phyloP scores from a whole-genome alignment of 2,113 vertebrate species.

The Laticauda laticaudata region DNA sequence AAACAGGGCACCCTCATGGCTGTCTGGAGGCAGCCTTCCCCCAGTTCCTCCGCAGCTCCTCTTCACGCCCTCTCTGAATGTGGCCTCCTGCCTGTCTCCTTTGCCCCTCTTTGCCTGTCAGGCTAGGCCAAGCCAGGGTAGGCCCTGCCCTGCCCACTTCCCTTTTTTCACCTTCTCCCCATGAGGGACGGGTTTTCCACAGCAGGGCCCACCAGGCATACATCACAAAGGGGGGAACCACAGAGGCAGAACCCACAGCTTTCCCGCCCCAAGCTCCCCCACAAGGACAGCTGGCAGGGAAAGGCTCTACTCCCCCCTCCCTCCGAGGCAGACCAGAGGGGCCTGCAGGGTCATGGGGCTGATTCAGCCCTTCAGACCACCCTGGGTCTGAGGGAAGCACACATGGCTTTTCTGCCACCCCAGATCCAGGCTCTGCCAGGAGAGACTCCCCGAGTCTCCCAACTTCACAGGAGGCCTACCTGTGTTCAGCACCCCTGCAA shows the following conservation, averaged over 20 bases:
- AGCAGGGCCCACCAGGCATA: background rate
- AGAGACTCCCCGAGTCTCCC: background rate
- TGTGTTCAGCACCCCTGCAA: conserved; percentile 73
- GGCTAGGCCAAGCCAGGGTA: background rate
- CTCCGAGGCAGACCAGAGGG: background rate
- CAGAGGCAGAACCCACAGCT: background rate
- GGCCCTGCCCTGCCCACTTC: background rate
- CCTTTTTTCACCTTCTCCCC: background rate
- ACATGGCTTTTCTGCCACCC: rapidly evolving
- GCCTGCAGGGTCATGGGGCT: background rate
- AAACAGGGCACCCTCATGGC: background rate
- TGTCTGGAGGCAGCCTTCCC: background rate
- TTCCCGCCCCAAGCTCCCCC: no score
- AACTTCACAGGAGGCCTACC: background rate
- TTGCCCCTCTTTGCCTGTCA: no score
- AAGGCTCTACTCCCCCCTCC: background rate
- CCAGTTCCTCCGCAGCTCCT: background rate
- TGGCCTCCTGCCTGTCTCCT: background rate
- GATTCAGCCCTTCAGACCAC: background rate
- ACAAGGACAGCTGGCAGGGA: background rate
- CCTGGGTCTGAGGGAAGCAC: background rate
- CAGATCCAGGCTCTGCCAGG: background rate
- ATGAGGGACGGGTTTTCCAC: background rate
- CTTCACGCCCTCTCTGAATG: background rate
- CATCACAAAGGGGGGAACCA: background rate